Percentiles rank a stretch among this genome's conserved stretches.
Evolutionary conservation across 2,888 invertebrate species (phyloP).

Genomic region (Aspidiotus destructor): DNA sequence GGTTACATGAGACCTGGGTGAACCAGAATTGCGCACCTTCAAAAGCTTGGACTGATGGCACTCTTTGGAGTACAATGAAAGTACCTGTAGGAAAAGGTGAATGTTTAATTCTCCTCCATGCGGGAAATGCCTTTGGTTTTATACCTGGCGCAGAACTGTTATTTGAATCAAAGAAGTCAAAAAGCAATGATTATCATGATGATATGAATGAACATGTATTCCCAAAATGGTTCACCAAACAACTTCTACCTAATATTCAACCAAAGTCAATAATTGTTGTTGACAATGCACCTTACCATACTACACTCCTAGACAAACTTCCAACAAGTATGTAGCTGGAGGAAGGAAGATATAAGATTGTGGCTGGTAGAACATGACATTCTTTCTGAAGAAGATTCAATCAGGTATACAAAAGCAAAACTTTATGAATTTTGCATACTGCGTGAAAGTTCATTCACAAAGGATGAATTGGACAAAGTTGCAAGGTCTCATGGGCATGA

Average conservation of each 20-base stretch:
- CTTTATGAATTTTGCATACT: too few species aligned
- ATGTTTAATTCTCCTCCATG: background rate
- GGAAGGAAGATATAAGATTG: too few species aligned
- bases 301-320: background rate
- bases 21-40: background rate
- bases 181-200: background rate
- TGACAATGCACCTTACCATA: constrained; percentile 4
- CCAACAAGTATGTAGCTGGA: too few species aligned
- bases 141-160: background rate
- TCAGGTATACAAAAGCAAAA: too few species aligned
- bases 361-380: too few species aligned
- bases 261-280: background rate
- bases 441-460: too few species aligned
- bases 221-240: background rate
- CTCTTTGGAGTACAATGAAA: background rate
- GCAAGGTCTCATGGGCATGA: too few species aligned
- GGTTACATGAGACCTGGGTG: constrained; percentile 1
- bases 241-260: background rate
- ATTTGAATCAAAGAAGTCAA: constrained; percentile 4
- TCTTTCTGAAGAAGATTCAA: too few species aligned
- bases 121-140: background rate
- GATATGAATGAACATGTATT: background rate
- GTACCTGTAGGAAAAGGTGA: constrained; percentile 1
- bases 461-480: too few species aligned
- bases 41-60: background rate